Percentiles rank a stretch among this genome's conserved stretches.
Evolutionary conservation across 2,888 invertebrate genomes (phyloP).

Genomic region (Drosophila incognita): DNA sequence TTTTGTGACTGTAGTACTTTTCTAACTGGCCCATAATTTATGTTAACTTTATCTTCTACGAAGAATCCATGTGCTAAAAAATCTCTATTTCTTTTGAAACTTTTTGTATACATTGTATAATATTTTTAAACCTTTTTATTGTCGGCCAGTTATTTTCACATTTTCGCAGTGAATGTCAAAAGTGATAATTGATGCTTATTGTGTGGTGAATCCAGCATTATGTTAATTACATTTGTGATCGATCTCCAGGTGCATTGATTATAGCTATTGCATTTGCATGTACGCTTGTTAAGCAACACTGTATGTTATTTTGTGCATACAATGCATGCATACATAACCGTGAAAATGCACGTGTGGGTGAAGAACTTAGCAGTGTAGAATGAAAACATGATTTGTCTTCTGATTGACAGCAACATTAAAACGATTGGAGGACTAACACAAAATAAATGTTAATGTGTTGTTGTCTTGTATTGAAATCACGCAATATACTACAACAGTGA

Average conservation of each 20-base stretch:
- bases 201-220: background rate
- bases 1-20: background rate
- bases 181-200: background rate
- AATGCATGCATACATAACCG: background rate
- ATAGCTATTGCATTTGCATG: background rate
- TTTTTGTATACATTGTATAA: background rate
- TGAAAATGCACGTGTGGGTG: background rate
- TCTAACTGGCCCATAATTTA: background rate
- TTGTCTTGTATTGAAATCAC: conserved; percentile 71
- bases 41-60: background rate
- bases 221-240: background rate
- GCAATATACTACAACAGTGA: conserved; percentile 56
- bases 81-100: too few relatives aligned
- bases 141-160: background rate
- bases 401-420: conserved; percentile 16
- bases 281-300: background rate
- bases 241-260: background rate
- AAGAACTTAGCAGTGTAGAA: background rate
- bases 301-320: background rate
- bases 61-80: background rate
- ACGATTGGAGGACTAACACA: conserved; percentile 25
- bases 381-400: conserved; percentile 32
- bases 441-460: conserved; percentile 64
- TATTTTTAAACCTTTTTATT: background rate
- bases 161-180: conserved; percentile 1